A percentile compares a stretch with the other conserved stretches of the same genome.
phyloP scores from a whole-genome alignment of 2,797 vertebrate species.

The Halcyon chelicuti region DNA sequence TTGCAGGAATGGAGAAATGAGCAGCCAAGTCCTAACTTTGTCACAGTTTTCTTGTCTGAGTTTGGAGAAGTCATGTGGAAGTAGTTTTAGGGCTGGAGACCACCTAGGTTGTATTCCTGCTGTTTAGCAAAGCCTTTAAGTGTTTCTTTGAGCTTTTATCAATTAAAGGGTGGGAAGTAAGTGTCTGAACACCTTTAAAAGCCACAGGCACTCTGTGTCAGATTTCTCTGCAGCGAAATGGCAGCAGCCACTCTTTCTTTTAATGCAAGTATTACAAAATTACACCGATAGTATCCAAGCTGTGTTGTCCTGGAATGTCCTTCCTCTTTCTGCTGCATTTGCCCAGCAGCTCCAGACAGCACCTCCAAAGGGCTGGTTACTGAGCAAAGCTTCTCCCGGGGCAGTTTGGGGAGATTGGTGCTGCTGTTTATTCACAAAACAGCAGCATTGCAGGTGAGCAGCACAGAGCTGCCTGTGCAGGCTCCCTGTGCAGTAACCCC shows the following conservation, averaged over 20 bases:
- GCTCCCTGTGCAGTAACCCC: background rate
- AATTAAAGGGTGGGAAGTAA: background rate
- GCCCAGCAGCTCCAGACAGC: background rate
- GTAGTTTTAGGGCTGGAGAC: background rate
- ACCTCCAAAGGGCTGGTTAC: background rate
- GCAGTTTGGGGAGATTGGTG: fast-evolving
- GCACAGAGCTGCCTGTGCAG: background rate
- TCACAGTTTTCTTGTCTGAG: background rate
- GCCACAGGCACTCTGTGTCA: background rate
- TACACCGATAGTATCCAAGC: background rate
- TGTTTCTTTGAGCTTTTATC: background rate
- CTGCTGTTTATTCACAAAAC: background rate
- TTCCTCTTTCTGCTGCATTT: background rate
- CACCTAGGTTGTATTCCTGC: background rate
- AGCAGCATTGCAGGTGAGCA: background rate
- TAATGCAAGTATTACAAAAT: background rate
- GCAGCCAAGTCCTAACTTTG: background rate
- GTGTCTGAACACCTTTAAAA: background rate
- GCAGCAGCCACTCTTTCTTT: background rate
- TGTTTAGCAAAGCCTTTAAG: background rate
- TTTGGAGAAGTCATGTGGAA: background rate
- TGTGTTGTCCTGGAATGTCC: background rate
- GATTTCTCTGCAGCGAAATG: background rate
- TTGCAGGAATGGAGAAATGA: background rate
- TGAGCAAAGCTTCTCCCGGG: background rate